Evolutionary conservation across 2,113 vertebrate genomes (phyloP), one percentile per base, ranked within the genome.

Genomic region (Tautogolabrus adspersus): DNA sequence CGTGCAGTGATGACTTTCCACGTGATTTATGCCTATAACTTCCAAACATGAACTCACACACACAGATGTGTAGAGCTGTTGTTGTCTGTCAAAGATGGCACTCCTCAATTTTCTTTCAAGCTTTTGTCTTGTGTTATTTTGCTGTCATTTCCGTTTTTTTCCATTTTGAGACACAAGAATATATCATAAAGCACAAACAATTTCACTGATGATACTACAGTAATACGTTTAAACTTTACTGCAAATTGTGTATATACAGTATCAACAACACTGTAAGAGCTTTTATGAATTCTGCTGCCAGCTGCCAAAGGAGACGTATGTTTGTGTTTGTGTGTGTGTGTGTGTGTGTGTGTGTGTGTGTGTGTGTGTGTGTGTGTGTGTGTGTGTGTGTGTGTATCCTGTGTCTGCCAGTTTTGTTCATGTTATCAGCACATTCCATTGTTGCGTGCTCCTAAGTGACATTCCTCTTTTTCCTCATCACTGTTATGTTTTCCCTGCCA

Each of bases 381-480:
- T 62, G 0, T 10, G 34, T 70, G 51, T 34, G 19, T 54, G 51
- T 49, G 72, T 42, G 70, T 63, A 74, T 81, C 81, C 75, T 90
- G 81, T 81, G 68, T 77, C 67, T 82, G 62, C 57, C 79, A 76
- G 46, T 73, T 19, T 72, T 81, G 54, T 56, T 70, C 34, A 40
- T 3, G 26, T 86, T 72, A 80, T 82, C 84, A 89, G 84, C 81
- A 86, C 84, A 88, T 90, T 90, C 81, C 77, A 76, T 72, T 84
- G 84, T 84, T 78, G 57, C 65, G 2, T 54, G 64, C 46, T 56
- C 57, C 75, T 62, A 81, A 86, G 62, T 83, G 68, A 74, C 81
- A 72, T 84, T 85, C 72, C 77, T 52, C 44, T 66, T 76, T 68
- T 60, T 82, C 23, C 67, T 71, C 10, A 37, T 21, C 65, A 60